Evolutionary conservation across 2,888 invertebrate species (phyloP).

Genomic region (Hipparchia semele): DNA sequence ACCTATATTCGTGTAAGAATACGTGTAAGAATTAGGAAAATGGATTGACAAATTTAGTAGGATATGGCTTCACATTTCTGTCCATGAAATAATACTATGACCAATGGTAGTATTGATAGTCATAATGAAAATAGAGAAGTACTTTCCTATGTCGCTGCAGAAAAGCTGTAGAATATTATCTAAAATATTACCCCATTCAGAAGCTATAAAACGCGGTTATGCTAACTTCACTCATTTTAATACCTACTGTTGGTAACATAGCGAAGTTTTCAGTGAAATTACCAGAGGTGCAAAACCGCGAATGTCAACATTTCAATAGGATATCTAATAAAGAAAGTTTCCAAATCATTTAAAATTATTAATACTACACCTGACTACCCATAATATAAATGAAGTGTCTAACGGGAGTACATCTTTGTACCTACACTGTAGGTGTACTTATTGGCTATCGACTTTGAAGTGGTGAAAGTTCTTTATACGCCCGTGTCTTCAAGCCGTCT

Average conservation of each 20-base stretch:
- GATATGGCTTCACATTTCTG: no score
- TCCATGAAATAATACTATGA: no score
- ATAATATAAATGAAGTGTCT: slow-evolving; percentile 15
- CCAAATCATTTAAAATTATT: background rate
- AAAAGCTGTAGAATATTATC: background rate
- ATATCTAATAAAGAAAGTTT: background rate
- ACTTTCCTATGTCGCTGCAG: background rate
- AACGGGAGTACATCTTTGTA: slow-evolving; percentile 17
- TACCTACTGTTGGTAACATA: background rate
- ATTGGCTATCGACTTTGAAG: slow-evolving; percentile 18
- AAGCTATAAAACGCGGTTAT: no score
- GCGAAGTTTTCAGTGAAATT: background rate
- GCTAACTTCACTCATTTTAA: no score
- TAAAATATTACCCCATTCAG: no score
- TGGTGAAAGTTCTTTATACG: slow-evolving; percentile 19
- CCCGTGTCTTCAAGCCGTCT: slow-evolving; percentile 5
- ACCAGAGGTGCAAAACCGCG: no score
- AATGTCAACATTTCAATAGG: background rate
- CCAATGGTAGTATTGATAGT: no score
- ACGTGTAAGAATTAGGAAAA: no score
- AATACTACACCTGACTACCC: slow-evolving; percentile 5
- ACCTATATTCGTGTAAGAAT: no score
- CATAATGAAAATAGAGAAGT: background rate
- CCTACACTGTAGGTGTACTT: background rate
- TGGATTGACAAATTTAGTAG: no score